Conservation (phyloP, 92 coral and sea anemone genomes). For the Phenganax marumi region DNA sequence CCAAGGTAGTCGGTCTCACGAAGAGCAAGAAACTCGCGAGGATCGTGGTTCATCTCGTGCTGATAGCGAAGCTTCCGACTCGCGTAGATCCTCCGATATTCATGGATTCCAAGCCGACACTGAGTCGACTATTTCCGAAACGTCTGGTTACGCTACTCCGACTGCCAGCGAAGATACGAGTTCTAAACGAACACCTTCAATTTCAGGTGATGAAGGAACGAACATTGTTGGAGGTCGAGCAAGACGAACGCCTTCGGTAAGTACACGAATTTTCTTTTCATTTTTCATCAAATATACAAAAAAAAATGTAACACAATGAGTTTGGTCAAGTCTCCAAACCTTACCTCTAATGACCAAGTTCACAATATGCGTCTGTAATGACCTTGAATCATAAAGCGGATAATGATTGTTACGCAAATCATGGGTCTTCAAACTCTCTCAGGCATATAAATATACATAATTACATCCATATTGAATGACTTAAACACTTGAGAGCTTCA, state of each 20-base stretch:
- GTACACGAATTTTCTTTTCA: neutral
- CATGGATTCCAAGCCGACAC: conserved; percentile 26
- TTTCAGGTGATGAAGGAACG: conserved; percentile 46
- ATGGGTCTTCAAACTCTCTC: neutral
- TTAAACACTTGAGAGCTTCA: neutral
- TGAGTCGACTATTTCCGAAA: conserved; percentile 34
- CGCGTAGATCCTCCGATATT: conserved; percentile 35
- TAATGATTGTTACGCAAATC: neutral
- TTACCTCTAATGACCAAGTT: too few relatives aligned
- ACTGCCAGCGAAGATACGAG: conserved; percentile 28
- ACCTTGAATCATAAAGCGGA: too few relatives aligned
- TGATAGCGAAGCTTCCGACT: neutral
- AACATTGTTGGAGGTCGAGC: neutral
- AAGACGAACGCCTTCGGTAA: conserved; percentile 6
- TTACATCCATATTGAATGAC: neutral
- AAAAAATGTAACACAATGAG: too few relatives aligned
- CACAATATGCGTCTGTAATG: too few relatives aligned
- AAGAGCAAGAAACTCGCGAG: neutral
- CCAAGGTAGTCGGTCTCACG: neutral
- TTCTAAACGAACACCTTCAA: conserved; percentile 45
- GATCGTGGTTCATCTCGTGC: neutral
- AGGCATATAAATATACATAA: neutral
- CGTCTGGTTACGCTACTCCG: conserved; percentile 35
- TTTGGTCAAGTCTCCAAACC: too few relatives aligned
- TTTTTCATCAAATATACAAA: neutral